Conservation (phyloP, 2,888 invertebrate species). For the Nymphalis polychloros region DNA sequence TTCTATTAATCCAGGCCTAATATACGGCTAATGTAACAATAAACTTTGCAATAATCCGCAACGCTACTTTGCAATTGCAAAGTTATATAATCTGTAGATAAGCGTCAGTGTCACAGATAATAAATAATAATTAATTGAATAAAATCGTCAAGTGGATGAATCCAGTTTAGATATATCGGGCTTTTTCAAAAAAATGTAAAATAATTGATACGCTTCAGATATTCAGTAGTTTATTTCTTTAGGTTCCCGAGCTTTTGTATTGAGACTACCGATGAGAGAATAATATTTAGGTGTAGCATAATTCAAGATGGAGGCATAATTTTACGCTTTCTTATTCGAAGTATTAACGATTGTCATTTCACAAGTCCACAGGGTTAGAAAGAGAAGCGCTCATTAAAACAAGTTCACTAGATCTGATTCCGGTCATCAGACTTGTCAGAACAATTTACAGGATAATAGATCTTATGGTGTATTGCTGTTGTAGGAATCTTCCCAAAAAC, state of each 20-base stretch:
- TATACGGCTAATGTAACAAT: background rate
- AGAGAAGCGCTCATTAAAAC: no score
- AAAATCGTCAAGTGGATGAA: constrained; percentile 49
- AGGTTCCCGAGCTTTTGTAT: constrained; percentile 58
- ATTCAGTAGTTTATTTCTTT: constrained; percentile 60
- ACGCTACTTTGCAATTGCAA: background rate
- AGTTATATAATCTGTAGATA: background rate
- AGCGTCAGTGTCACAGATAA: background rate
- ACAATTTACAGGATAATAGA: no score
- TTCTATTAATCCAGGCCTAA: constrained; percentile 7
- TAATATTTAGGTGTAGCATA: constrained; percentile 57
- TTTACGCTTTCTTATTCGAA: background rate
- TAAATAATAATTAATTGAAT: background rate
- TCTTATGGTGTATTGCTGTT: no score
- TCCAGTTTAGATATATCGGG: constrained; percentile 46
- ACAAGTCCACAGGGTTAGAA: no score
- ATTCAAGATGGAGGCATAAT: constrained; percentile 28
- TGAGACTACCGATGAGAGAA: constrained; percentile 61
- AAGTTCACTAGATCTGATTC: no score
- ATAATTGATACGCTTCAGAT: constrained; percentile 63
- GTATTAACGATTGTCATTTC: no score
- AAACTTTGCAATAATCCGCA: constrained; percentile 11
- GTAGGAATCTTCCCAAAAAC: no score
- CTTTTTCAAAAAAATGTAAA: constrained; percentile 59
- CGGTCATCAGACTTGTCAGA: no score